phyloP scores from a whole-genome alignment of 2,888 invertebrate species.

The Drosophila buzzatii region DNA sequence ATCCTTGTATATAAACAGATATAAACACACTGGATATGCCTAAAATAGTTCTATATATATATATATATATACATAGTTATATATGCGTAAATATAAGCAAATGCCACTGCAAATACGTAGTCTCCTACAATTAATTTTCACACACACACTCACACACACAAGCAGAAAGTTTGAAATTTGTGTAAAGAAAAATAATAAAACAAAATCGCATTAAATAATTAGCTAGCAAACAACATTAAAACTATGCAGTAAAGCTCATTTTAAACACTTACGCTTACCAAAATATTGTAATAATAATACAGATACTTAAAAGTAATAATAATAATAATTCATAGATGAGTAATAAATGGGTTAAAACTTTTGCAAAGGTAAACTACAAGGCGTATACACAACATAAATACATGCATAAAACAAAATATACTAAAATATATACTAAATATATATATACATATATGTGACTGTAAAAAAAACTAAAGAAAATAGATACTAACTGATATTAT shows the following conservation, averaged over 20 bases:
- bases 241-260: conserved; percentile 68
- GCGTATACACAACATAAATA: conserved; percentile 52
- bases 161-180: conserved; percentile 27
- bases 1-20: conserved; percentile 35
- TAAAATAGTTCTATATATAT: conserved; percentile 47
- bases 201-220: conserved; percentile 46
- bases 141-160: conserved; percentile 13
- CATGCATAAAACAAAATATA: conserved; percentile 21
- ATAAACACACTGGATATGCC: conserved; percentile 49
- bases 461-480: conserved; percentile 54
- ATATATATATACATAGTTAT: conserved; percentile 32
- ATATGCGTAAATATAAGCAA: conserved; percentile 41
- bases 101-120: conserved; percentile 64
- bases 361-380: conserved; percentile 32
- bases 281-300: conserved; percentile 55
- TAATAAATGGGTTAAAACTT: conserved; percentile 38
- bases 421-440: conserved; percentile 35
- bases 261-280: conserved; percentile 77
- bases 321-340: conserved; percentile 21
- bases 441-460: conserved; percentile 59
- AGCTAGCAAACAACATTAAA: conserved; percentile 60
- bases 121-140: conserved; percentile 55
- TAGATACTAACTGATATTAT: conserved; percentile 67
- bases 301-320: conserved; percentile 17
- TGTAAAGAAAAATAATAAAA: conserved; percentile 39